Conservation (phyloP, 2,113 vertebrate species). For the Pomatorhinus ruficollis region DNA sequence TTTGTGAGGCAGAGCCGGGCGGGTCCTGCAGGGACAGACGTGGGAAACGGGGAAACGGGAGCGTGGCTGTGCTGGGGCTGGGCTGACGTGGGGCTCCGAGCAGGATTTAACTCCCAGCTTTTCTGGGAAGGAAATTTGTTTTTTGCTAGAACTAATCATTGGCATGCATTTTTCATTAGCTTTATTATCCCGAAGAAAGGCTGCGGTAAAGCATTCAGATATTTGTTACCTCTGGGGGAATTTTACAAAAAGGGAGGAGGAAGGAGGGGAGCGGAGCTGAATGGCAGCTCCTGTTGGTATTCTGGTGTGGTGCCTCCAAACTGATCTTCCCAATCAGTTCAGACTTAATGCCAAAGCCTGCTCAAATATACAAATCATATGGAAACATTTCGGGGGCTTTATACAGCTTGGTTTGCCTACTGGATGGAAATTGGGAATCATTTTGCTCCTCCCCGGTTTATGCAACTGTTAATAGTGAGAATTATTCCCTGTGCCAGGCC, state of each 20-base stretch:
- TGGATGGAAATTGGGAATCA: background rate
- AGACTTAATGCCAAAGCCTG: conserved; percentile 44
- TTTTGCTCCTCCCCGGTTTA: background rate
- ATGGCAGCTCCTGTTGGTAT: conserved; percentile 19
- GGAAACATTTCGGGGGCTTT: conserved; percentile 14
- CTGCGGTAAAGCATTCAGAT: background rate
- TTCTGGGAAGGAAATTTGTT: conserved; percentile 35
- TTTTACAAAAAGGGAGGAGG: background rate
- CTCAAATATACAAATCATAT: background rate
- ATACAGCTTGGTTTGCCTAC: background rate
- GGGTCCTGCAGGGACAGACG: background rate
- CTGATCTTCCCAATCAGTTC: conserved; percentile 52
- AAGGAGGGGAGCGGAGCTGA: background rate
- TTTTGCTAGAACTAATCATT: conserved; percentile 49
- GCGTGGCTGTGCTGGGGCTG: background rate
- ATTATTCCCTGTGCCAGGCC: background rate
- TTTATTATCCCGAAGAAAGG: conserved; percentile 48
- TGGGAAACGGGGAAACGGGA: accelerated
- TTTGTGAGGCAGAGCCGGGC: background rate
- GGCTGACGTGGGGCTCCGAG: background rate
- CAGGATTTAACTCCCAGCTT: background rate
- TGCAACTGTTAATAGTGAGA: background rate
- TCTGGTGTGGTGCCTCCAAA: background rate
- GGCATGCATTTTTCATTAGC: conserved; percentile 50
- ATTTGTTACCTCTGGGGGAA: background rate